Conservation (phyloP, 2,797 vertebrate species). For the Microtus agrestis region DNA sequence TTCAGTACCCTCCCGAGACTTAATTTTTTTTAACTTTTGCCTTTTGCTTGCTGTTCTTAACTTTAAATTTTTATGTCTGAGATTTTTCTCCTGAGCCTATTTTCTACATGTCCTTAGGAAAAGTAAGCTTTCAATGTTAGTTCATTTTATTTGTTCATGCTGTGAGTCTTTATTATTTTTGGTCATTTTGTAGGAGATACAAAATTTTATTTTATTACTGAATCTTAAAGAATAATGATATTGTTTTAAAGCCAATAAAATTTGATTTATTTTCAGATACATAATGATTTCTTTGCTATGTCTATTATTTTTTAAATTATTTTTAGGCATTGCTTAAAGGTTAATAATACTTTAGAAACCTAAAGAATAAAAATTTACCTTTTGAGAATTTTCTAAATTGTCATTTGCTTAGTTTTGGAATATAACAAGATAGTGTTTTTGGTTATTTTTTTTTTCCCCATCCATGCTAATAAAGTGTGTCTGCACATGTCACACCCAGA, state of each 20-base stretch:
- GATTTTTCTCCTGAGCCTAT: background rate
- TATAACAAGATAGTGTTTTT: background rate
- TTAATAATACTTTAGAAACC: background rate
- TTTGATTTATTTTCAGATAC: background rate
- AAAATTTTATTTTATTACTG: background rate
- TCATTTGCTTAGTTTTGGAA: background rate
- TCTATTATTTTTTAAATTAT: background rate
- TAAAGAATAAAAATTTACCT: background rate
- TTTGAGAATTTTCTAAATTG: background rate
- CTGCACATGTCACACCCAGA: background rate
- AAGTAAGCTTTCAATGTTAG: background rate
- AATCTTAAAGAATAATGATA: conserved; percentile 7
- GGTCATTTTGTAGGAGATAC: background rate
- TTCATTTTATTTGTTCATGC: background rate
- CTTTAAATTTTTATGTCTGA: conserved; percentile 19
- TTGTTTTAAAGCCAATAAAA: conserved; percentile 25
- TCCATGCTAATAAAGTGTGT: background rate
- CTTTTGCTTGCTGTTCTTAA: background rate
- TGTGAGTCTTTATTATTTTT: background rate
- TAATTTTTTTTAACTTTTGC: conserved; percentile 22
- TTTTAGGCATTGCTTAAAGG: background rate
- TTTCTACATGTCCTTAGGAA: background rate
- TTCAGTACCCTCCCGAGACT: background rate
- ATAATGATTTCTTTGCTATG: background rate
- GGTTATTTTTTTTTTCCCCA: background rate